These are phyloP conservation scores for Drosophila longiperda DNA, from an alignment of 2,888 invertebrate species.

Conservation along the genomic window DNA sequence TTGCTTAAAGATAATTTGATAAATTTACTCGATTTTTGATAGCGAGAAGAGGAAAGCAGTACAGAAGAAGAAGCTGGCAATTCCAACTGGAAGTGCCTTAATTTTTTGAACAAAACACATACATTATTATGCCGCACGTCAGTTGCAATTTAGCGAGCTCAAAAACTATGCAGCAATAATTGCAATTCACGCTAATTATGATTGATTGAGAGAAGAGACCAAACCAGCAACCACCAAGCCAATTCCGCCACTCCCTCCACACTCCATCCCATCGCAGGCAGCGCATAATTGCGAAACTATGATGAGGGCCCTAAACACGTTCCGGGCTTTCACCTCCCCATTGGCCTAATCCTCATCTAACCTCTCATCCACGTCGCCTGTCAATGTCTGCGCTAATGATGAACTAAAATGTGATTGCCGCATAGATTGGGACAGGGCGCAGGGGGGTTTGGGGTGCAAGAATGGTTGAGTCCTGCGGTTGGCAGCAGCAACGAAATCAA, in stretches of 20 bases:
- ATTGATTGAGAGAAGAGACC: slow-evolving; percentile 64
- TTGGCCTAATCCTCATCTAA: slow-evolving; percentile 1
- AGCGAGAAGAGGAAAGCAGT: neutral
- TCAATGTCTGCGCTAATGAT: slow-evolving; percentile 78
- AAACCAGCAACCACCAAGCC: neutral
- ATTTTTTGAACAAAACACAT: neutral
- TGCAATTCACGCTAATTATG: slow-evolving; percentile 80
- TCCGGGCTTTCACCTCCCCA: neutral
- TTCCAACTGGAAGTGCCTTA: slow-evolving; percentile 6
- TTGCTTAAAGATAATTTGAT: neutral
- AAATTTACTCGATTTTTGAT: neutral
- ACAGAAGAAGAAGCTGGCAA: neutral
- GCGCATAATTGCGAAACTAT: slow-evolving; percentile 75
- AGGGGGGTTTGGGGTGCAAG: neutral
- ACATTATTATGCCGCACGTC: slow-evolving; percentile 57
- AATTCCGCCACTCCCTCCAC: neutral
- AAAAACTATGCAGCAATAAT: slow-evolving; percentile 74
- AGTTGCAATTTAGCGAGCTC: slow-evolving; percentile 63
- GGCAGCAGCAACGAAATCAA: slow-evolving; percentile 71
- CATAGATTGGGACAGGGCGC: slow-evolving; percentile 12
- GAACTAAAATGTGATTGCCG: slow-evolving; percentile 74
- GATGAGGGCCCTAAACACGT: slow-evolving; percentile 50
- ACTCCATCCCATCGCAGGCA: neutral
- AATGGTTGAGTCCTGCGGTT: slow-evolving; percentile 41
- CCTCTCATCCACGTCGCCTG: slow-evolving; percentile 44